Conservation (phyloP, 2,797 vertebrate species). For the Anguilla megastoma region DNA sequence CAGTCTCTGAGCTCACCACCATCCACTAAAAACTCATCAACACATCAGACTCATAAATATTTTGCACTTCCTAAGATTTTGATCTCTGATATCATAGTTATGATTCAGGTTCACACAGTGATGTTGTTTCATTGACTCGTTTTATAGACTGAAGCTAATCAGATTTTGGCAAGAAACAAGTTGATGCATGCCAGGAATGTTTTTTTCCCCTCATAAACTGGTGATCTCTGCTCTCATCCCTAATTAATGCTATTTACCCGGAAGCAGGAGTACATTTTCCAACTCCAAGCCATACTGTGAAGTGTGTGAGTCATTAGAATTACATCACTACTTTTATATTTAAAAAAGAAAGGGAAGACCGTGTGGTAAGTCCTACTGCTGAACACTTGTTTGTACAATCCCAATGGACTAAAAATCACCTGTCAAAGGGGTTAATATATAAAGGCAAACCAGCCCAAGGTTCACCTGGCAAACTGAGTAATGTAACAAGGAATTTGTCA, state of each 20-base stretch:
- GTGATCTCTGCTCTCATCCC: neutral
- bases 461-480: slow-evolving; percentile 3
- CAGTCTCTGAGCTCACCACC: neutral
- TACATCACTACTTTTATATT: neutral
- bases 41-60: neutral
- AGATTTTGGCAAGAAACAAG: neutral
- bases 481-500: neutral
- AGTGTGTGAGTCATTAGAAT: neutral
- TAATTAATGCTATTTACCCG: neutral
- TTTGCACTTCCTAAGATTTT: neutral
- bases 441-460: neutral
- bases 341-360: neutral
- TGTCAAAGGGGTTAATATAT: slow-evolving; percentile 2
- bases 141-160: neutral
- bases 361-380: neutral
- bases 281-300: neutral
- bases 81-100: neutral
- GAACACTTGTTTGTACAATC: neutral
- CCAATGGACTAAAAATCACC: neutral
- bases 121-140: neutral
- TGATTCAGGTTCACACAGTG: neutral
- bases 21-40: neutral
- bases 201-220: neutral
- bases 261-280: neutral
- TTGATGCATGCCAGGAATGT: neutral